Base-by-base conservation (phyloP, 2,113 vertebrate species). In the Empidonax alnorum region DNA sequence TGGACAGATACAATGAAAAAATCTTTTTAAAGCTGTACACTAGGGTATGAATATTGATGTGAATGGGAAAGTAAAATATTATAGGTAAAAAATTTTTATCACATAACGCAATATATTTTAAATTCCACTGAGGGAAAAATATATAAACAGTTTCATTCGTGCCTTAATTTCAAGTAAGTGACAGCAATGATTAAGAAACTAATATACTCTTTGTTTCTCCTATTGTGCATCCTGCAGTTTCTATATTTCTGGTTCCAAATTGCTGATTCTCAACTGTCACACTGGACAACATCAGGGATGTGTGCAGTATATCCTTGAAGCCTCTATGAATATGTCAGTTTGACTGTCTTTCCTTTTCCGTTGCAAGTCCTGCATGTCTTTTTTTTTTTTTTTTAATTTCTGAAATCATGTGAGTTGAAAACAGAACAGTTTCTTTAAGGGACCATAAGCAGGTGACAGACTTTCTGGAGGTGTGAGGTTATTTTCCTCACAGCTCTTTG, bases 1-100 rank as follows among this genome's bases (percentile, higher is more conserved):
- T 93, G 82, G 83, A 92, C 68, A 94, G 87, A 88, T 94, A 88
- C 94, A 90, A 67, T 94, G 55, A 89, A 95, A 93, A 92, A 97
- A 95, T 87, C 63, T 92, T 68, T 87, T 92, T 96, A 78, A 96
- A 96, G 61, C 86, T 7, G 2, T 96, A 92, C 81, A 91, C 84
- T 59, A 61, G 74, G 71, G 82, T 88, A 94, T 94, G 92, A 92
- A 93, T 97, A 94, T 91, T 96, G 89, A 96, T 96, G 89, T 79
- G 94, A 94, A 84, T 35, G 13, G 55, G 35, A 89, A 94, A 95
- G 81, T 66, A 93, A 91, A 95, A 96, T 94, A 93, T 94, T 96
- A 89, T 55, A 66, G 84, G 58, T 91, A 94, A 91, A 79, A 85
- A 7, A 72, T 94, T 97, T 95, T 95, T 95, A 75, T 93, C 67